Percentiles rank a stretch among this genome's conserved stretches.
Conservation (phyloP, 1,140 invertebrate species). For the Drosophila bocqueti region DNA sequence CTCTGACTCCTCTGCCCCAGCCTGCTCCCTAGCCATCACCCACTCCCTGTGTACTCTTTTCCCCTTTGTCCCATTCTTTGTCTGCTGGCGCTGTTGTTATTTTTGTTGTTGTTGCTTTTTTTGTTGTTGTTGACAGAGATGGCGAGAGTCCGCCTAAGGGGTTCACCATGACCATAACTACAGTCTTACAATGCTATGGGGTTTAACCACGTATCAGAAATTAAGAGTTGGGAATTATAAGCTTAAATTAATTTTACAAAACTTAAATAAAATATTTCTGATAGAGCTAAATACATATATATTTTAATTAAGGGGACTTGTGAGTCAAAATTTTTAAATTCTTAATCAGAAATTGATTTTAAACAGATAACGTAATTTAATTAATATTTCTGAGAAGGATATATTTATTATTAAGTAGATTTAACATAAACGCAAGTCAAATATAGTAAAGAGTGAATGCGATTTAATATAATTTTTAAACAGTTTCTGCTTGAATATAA, state of each 20-base stretch:
- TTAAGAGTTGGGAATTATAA: neutral
- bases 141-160: conserved; percentile 17
- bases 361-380: neutral
- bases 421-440: too few species aligned
- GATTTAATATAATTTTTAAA: too few species aligned
- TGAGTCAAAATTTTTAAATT: neutral
- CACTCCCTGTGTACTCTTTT: conserved; percentile 27
- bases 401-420: too few species aligned
- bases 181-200: neutral
- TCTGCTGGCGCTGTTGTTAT: conserved; percentile 20
- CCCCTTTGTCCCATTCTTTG: conserved; percentile 34
- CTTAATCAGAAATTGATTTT: neutral
- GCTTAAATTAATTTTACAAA: neutral
- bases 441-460: too few species aligned
- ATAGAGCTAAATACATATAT: neutral
- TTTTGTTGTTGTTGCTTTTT: conserved; percentile 30
- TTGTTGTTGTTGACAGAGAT: conserved; percentile 33
- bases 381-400: too few species aligned
- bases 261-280: neutral
- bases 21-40: conserved; percentile 15
- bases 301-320: too few species aligned
- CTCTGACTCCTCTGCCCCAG: conserved; percentile 1
- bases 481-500: too few species aligned
- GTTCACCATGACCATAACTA: conserved; percentile 8
- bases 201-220: neutral